Evolutionary conservation across 2,113 vertebrate genomes (phyloP), one percentile per base, ranked within the genome.

Genomic region (Nibea coibor): DNA sequence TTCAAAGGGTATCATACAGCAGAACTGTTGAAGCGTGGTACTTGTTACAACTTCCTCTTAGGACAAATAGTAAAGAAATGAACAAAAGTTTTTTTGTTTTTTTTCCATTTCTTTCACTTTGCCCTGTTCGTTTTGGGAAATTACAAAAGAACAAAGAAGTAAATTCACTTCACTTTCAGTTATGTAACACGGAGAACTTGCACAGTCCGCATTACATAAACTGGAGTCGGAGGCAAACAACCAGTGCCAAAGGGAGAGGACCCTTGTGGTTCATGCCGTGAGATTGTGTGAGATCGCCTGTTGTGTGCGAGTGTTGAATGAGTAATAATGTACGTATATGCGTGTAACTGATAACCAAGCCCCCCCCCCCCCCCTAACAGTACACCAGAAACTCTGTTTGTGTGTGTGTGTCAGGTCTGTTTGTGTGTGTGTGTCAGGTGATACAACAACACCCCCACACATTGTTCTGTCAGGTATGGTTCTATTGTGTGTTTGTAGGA

Each of bases 401-500:
- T 75, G 35, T 65, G 39, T 63, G 68, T 78, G 69, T n/a, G n/a
- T n/a, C n/a, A n/a, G n/a, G n/a, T n/a, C n/a, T n/a, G n/a, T n/a
- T n/a, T n/a, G n/a, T n/a, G n/a, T 58, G 58, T 48, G 35, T 74
- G 50, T 66, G 84, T 87, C 58, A 75, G 50, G 22, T 76, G 53
- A 86, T 76, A 83, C 45, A 64, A 67, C 66, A 47, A 39, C 75
- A 68, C 64, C 76, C 61, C 51, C 16, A 47, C 24, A 10, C 76
- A 86, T 82, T 90, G 76, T 88, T 85, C 81, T 58, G 42, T 26
- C 58, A 81, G 57, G 75, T 85, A 78, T 68, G 56, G 43, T 51
- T 58, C 62, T 58, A 69, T 88, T 90, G 87, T 90, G 78, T 81
- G 86, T 87, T 84, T 87, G 64, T 87, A 69, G 83, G 85, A 86